These are phyloP conservation scores for Petaurus breviceps DNA, from an alignment of 2,113 vertebrate species.

Conservation along the genomic window DNA sequence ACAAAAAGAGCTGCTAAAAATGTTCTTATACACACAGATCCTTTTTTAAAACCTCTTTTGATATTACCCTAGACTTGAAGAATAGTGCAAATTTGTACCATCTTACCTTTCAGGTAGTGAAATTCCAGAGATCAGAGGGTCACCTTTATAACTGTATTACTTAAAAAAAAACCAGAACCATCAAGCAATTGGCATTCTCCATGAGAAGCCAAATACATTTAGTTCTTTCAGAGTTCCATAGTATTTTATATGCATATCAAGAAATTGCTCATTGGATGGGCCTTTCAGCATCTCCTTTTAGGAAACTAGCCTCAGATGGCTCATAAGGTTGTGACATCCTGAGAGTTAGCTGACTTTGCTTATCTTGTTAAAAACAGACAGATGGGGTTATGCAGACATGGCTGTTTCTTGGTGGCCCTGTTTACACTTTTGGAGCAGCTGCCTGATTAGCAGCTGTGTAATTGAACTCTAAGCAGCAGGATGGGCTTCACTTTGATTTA, in stretches of 20 bases:
- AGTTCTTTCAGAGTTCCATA: not conserved
- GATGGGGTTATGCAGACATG: constrained; percentile 40
- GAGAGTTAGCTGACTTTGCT: constrained; percentile 30
- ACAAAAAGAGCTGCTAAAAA: not conserved
- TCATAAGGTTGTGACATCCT: not conserved
- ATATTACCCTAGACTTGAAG: not conserved
- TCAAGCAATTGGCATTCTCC: not conserved
- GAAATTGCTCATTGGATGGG: constrained; percentile 41
- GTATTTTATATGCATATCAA: not conserved
- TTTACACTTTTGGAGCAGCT: constrained; percentile 25
- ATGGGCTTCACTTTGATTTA: not conserved
- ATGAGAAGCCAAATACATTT: constrained; percentile 8
- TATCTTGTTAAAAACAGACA: constrained; percentile 53
- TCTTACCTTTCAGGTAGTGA: not conserved
- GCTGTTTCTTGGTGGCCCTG: constrained; percentile 22
- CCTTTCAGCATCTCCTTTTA: constrained; percentile 34
- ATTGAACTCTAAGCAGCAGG: not conserved
- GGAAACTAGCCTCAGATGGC: constrained; percentile 17
- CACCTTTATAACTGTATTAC: not conserved
- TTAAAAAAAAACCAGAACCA: not conserved
- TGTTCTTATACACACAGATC: not conserved
- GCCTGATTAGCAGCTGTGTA: constrained; percentile 46
- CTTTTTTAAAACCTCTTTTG: not conserved
- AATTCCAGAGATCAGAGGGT: not conserved
- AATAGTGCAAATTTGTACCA: not conserved